Percentiles rank a stretch among this genome's conserved stretches.
These are phyloP conservation scores for Alfaro cultratus DNA, from an alignment of 2,797 vertebrate species.

Conservation along the genomic window DNA sequence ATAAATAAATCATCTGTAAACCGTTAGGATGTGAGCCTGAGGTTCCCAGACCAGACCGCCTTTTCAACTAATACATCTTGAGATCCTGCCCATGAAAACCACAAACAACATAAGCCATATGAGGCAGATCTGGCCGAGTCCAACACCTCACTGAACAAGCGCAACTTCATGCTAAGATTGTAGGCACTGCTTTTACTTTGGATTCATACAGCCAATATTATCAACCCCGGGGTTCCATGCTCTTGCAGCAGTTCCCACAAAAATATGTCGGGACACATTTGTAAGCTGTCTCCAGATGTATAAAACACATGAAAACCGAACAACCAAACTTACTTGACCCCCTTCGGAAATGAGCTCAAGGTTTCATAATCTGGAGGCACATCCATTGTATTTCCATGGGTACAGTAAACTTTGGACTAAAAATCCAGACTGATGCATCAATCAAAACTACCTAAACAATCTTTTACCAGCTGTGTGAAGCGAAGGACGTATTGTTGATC, in stretches of 20 bases:
- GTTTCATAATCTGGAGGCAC: not conserved
- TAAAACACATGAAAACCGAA: not conserved
- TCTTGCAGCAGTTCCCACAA: not conserved
- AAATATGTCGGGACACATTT: not conserved
- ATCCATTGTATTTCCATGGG: not conserved
- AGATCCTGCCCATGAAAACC: not conserved
- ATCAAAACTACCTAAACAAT: not conserved
- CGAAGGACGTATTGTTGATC: not conserved
- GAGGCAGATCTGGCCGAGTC: not conserved
- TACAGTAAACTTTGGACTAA: not conserved
- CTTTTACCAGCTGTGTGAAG: not conserved
- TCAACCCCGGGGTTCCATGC: not conserved
- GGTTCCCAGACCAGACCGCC: not conserved
- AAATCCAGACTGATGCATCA: not conserved
- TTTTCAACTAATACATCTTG: not conserved
- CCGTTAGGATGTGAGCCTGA: not conserved
- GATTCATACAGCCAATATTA: not conserved
- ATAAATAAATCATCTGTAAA: not conserved
- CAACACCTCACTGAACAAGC: not conserved
- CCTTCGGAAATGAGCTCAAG: not conserved
- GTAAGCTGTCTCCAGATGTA: not conserved
- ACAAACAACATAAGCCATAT: not conserved
- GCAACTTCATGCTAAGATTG: not conserved
- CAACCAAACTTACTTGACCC: not conserved
- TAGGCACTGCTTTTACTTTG: not conserved